phyloP scores from a whole-genome alignment of 2,797 vertebrate species.

The Sebastes wilsoni region DNA sequence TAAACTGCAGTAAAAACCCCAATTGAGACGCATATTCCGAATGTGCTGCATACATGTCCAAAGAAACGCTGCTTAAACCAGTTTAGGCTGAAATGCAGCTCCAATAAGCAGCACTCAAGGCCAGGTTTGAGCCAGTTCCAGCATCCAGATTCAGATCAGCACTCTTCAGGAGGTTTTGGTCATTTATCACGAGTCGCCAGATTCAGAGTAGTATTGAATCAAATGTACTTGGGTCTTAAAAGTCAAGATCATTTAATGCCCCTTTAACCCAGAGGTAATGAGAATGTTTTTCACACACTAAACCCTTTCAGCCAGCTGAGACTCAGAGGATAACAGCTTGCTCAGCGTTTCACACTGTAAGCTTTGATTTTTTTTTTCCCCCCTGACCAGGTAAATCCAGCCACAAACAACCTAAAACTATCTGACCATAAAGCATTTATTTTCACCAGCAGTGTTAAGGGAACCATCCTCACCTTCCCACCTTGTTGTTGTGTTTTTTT shows the following conservation, averaged over 20 bases:
- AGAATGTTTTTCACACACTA: constrained; percentile 13
- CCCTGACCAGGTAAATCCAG: constrained; percentile 20
- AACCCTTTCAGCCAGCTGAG: not conserved
- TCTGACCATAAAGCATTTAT: constrained; percentile 33
- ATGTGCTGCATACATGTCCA: too few species aligned
- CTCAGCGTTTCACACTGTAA: constrained; percentile 12
- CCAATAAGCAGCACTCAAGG: not conserved
- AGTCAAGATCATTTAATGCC: constrained; percentile 12
- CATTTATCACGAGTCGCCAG: not conserved
- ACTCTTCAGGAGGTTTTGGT: not conserved
- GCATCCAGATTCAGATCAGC: not conserved
- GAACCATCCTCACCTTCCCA: not conserved
- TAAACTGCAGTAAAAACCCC: too few species aligned
- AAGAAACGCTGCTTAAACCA: not conserved
- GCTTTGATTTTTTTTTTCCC: constrained; percentile 4
- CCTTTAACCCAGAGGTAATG: constrained; percentile 25
- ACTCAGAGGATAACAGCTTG: not conserved
- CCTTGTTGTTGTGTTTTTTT: not conserved
- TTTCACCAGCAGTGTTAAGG: constrained; percentile 5
- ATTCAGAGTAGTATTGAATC: not conserved
- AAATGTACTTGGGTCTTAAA: not conserved
- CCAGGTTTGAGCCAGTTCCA: not conserved
- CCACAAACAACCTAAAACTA: constrained; percentile 36
- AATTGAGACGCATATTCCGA: too few species aligned
- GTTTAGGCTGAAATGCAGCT: not conserved